Evolutionary conservation across 2,113 vertebrate genomes (phyloP).

Genomic region (Bothrops jararaca): DNA sequence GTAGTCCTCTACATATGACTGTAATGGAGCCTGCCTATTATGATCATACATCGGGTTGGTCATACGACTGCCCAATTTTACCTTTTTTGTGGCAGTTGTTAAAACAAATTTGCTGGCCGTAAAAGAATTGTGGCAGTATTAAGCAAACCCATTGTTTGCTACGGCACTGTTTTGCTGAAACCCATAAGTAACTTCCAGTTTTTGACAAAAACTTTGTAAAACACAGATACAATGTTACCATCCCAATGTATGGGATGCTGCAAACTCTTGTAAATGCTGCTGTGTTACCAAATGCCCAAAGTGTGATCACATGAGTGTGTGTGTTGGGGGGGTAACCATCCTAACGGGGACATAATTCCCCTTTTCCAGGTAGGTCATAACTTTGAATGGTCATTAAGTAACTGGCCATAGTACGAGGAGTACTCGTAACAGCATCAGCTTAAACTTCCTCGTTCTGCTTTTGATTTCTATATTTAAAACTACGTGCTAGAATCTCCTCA

Average conservation of each 20-base stretch:
- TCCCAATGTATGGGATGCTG: neutral
- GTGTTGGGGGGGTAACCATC: neutral
- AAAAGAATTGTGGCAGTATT: neutral
- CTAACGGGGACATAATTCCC: neutral
- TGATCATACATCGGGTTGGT: neutral
- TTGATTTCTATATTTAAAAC: constrained; percentile 10
- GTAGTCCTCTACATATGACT: neutral
- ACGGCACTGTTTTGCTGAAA: neutral
- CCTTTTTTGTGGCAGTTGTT: neutral
- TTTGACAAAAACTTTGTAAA: neutral
- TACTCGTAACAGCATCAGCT: neutral
- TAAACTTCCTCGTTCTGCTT: accelerated
- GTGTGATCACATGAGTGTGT: neutral
- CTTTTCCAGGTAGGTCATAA: neutral
- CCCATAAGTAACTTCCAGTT: neutral
- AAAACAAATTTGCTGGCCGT: neutral
- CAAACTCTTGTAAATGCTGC: neutral
- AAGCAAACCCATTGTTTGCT: neutral
- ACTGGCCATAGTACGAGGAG: neutral
- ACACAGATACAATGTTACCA: neutral
- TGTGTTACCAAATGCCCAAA: neutral
- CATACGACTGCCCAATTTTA: neutral
- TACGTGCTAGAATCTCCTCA: neutral
- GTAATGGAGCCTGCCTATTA: neutral
- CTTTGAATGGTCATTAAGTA: neutral